These are phyloP conservation scores for Tachysurus vachellii DNA, from an alignment of 2,113 vertebrate genomes.

Conservation along the genomic window DNA sequence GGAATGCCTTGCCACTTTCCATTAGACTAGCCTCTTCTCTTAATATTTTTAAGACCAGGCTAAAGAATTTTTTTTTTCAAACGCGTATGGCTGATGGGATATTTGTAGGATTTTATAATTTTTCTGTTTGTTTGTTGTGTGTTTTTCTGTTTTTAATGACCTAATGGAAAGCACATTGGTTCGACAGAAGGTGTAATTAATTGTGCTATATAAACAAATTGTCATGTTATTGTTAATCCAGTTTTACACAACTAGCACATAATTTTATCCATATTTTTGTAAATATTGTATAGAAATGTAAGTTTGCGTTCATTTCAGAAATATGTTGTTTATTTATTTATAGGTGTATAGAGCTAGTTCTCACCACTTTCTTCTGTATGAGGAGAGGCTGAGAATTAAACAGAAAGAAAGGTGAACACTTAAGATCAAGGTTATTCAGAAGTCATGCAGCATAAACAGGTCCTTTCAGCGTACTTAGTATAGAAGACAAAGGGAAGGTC, in stretches of 20 bases:
- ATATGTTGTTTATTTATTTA: neutral
- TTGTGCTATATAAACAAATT: too few species aligned
- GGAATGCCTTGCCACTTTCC: too few species aligned
- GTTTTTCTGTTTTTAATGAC: too few species aligned
- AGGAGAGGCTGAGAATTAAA: neutral
- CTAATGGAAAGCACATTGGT: too few species aligned
- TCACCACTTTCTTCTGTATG: neutral
- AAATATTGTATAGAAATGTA: neutral
- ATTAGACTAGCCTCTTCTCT: too few species aligned
- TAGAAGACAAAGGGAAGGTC: neutral
- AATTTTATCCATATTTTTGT: neutral
- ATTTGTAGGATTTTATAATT: too few species aligned
- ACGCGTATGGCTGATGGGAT: too few species aligned
- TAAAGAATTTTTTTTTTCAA: too few species aligned
- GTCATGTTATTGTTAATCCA: too few species aligned
- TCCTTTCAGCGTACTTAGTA: neutral
- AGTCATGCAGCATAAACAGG: neutral
- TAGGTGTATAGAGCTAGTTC: neutral
- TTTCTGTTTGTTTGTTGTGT: too few species aligned
- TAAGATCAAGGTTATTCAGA: neutral
- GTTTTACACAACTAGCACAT: neutral
- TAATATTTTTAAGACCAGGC: too few species aligned
- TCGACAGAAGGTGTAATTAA: too few species aligned
- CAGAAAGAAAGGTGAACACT: neutral
- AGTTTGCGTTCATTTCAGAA: neutral